phyloP scores from a whole-genome alignment of 2,113 vertebrate genomes.

The Nothobranchius kuhntae region DNA sequence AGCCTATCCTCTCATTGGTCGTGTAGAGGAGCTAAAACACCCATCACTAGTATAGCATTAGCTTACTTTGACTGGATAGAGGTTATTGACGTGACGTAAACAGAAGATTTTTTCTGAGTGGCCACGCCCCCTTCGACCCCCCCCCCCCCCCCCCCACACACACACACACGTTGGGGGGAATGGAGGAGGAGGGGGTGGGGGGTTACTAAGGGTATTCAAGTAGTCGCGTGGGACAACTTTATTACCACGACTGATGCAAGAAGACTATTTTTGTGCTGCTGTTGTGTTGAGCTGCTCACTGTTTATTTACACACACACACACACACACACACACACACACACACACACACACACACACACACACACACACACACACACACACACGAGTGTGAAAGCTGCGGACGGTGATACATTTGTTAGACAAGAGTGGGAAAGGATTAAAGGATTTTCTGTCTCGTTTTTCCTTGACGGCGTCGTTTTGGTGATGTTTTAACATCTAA shows the following conservation, averaged over 20 bases:
- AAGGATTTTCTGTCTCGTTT: background rate
- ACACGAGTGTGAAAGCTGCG: background rate
- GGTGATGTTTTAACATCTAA: background rate
- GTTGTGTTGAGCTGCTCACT: background rate
- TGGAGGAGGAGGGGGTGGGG: too few relatives aligned
- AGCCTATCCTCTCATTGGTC: slow-evolving; percentile 49
- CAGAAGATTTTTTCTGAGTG: too few relatives aligned
- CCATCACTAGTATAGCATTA: slow-evolving; percentile 34
- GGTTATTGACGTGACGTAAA: too few relatives aligned
- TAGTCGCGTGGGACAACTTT: too few relatives aligned
- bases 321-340: too few relatives aligned
- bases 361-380: background rate
- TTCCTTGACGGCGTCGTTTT: background rate
- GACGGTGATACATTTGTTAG: background rate
- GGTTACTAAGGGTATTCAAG: too few relatives aligned
- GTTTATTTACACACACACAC: background rate
- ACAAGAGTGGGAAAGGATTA: background rate
- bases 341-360: too few relatives aligned
- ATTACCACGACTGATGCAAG: slow-evolving; percentile 46
- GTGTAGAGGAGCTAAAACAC: slow-evolving; percentile 5
- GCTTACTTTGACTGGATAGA: slow-evolving; percentile 31
- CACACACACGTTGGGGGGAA: too few relatives aligned
- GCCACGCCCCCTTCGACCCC: too few relatives aligned
- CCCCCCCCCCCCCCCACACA: too few relatives aligned
- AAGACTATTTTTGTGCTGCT: background rate